Evolutionary conservation across 2,113 vertebrate genomes (phyloP).

Genomic region (Sisor rabdophorus): DNA sequence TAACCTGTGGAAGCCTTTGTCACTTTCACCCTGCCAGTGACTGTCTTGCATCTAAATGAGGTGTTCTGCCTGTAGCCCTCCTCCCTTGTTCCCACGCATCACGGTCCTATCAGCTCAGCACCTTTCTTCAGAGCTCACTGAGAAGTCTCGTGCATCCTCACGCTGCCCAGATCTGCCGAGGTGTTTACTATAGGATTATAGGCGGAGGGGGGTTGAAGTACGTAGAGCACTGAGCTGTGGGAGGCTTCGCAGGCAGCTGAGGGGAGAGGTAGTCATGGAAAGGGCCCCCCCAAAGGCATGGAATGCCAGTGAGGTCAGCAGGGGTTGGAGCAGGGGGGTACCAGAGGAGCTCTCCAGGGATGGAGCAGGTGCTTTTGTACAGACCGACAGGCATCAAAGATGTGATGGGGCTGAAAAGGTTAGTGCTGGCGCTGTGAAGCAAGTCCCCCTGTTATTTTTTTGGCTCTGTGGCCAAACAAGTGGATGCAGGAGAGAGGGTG

Average conservation of each 20-base stretch:
- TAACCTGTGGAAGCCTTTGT: conserved; percentile 51
- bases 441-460: conserved; percentile 52
- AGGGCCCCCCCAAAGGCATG: conserved; percentile 71
- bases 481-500: conserved; percentile 55
- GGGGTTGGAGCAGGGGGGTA: conserved; percentile 60
- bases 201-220: conserved; percentile 56
- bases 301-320: conserved; percentile 82
- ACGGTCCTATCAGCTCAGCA: conserved; percentile 48
- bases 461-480: conserved; percentile 42
- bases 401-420: conserved; percentile 74
- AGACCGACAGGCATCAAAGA: conserved; percentile 72
- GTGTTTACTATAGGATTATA: conserved; percentile 88
- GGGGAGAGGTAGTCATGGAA: conserved; percentile 82
- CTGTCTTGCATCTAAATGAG: conserved; percentile 56
- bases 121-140: conserved; percentile 56
- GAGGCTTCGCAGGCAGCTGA: conserved; percentile 61
- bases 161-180: conserved; percentile 55
- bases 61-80: conserved; percentile 35
- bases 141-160: conserved; percentile 62
- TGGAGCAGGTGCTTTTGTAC: conserved; percentile 82
- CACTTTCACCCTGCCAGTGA: conserved; percentile 41
- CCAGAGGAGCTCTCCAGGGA: conserved; percentile 61
- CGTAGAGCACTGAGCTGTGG: conserved; percentile 34
- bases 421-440: conserved; percentile 70
- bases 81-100: conserved; percentile 61